phyloP scores from a whole-genome alignment of 2,888 invertebrate species.

The Parasteatoda lunata region DNA sequence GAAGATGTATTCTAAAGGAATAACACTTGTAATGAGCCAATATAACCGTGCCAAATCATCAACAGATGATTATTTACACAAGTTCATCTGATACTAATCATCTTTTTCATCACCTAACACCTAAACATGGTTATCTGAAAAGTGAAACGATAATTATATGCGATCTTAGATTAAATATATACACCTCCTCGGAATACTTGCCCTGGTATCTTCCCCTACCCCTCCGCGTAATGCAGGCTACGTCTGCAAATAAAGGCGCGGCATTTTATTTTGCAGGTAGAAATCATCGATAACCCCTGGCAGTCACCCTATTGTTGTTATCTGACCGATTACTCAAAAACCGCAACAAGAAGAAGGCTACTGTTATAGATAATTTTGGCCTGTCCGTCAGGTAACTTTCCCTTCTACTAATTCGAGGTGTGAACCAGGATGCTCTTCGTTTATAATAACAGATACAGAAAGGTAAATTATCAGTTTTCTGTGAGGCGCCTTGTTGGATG shows the following conservation, averaged over 20 bases:
- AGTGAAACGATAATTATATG: not conserved
- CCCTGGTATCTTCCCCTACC: not conserved
- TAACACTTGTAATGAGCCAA: no score
- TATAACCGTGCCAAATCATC: no score
- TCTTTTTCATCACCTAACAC: no score
- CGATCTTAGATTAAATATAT: not conserved
- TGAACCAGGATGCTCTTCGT: not conserved
- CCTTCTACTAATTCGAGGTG: not conserved
- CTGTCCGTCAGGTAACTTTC: not conserved
- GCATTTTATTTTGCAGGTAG: not conserved
- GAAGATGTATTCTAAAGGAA: no score
- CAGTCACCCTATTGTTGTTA: not conserved
- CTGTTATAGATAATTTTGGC: not conserved
- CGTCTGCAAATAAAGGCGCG: conserved; percentile 5
- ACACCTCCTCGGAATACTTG: not conserved
- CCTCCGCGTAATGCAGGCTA: not conserved
- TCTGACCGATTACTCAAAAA: not conserved
- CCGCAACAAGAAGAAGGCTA: not conserved
- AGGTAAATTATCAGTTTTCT: not conserved
- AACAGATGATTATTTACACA: no score
- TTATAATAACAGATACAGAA: not conserved
- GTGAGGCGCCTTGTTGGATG: not conserved
- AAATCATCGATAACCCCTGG: not conserved
- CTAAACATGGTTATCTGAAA: not conserved
- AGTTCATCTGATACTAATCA: no score